phyloP scores from a whole-genome alignment of 2,888 invertebrate species.

The Erebia ligea region DNA sequence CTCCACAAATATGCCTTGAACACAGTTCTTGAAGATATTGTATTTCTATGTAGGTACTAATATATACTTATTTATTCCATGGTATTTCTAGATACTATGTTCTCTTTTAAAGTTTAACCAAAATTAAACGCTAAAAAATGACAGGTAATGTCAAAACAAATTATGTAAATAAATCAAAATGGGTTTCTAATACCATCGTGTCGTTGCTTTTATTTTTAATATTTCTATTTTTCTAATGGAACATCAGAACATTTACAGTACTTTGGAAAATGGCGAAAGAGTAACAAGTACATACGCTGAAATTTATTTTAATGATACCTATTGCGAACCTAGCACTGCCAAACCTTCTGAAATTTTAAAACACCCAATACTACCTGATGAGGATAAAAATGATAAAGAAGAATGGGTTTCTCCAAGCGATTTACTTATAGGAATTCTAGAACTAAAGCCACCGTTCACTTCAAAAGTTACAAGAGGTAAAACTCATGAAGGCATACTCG shows the following conservation, averaged over 20 bases:
- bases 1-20: no score
- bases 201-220: neutral
- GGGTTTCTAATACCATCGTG: no score
- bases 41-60: no score
- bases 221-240: constrained; percentile 25
- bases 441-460: constrained; percentile 71
- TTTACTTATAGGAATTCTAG: constrained; percentile 62
- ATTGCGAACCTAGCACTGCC: constrained; percentile 45
- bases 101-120: no score
- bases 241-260: constrained; percentile 48
- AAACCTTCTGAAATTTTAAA: constrained; percentile 17
- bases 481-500: constrained; percentile 71
- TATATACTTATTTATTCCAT: no score
- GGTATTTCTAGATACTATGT: no score
- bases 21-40: no score
- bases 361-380: constrained; percentile 22
- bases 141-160: neutral
- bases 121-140: neutral
- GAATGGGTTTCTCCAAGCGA: constrained; percentile 76
- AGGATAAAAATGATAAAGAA: constrained; percentile 36
- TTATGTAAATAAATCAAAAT: no score
- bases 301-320: constrained; percentile 59
- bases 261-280: constrained; percentile 51
- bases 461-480: constrained; percentile 72
- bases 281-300: constrained; percentile 69